Evolutionary conservation across 2,888 invertebrate genomes (phyloP), one percentile per base, ranked within the genome.

Genomic region (Campoletis raptor): DNA sequence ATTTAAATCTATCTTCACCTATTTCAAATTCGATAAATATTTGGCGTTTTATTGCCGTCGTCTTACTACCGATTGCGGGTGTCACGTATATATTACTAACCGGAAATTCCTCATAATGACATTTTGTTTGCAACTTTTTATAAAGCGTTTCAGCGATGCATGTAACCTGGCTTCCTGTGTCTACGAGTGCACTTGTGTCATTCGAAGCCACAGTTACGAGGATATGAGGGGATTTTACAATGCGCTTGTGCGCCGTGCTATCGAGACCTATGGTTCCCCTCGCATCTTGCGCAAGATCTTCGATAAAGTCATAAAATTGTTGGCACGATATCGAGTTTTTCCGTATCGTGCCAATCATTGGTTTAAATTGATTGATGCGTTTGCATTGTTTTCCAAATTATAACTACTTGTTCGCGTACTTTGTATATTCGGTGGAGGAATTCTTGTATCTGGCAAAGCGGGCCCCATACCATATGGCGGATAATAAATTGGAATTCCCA

Each of bases 141-240:
- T 81, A 81, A 0, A 81, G 30, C 6, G 52, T 42, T n/a, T 81
- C 81, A 3, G 81, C 48, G 1, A 74, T 21, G 15, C 82, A 76
- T 0, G 82, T 82, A 0, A 82, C 67, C 36, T 82, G 82, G 18
- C 82, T 81, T 1, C 81, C 81, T 2, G 81, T 81, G 57, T 81
- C 81, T 15, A 81, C 21, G 1, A 74, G 21, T 15, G 82, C 82
- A 1, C 21, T n/a, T 0, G 61, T n/a, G 2, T 61, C 9, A 4
- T 57, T 5, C 36, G 45, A 4, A 76, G 12, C 24, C 54, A 74
- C 0, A 73, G 54, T 15, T 45, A 81, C 8, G 52, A 10, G 3
- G 54, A 70, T 24, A 42, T 52, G 8, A 18, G 9, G n/a, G n/a
- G 36, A 15, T 18, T 40, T 15, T 52, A 66, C 24, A 30, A 21